A percentile compares a stretch with the other conserved stretches of the same genome.
Conservation (phyloP, 2,113 vertebrate genomes). For the Pteruthius melanotis region DNA sequence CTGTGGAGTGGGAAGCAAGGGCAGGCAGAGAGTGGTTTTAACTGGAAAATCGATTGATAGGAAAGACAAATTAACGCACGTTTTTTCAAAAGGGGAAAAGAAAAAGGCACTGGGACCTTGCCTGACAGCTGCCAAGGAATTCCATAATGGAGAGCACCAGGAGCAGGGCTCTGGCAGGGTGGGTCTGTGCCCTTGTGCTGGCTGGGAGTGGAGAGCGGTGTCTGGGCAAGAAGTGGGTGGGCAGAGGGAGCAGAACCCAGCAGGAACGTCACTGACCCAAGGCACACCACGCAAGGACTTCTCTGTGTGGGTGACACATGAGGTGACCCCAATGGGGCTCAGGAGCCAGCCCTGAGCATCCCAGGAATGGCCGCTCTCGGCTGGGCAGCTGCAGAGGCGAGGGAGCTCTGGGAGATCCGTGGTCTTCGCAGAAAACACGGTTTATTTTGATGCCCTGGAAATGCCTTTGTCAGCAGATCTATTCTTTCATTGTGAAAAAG, state of each 20-base stretch:
- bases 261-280: not conserved
- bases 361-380: not conserved
- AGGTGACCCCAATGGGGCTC: fast-evolving
- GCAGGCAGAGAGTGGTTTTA: constrained; percentile 13
- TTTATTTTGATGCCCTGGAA: constrained; percentile 48
- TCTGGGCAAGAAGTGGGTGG: not conserved
- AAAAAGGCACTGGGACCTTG: not conserved
- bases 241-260: not conserved
- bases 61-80: not conserved
- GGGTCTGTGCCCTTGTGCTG: not conserved
- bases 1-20: constrained; percentile 34
- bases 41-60: constrained; percentile 43
- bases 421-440: not conserved
- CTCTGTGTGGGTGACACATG: fast-evolving
- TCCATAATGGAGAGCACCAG: fast-evolving
- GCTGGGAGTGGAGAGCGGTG: not conserved
- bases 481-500: constrained; percentile 40
- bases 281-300: not conserved
- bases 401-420: not conserved
- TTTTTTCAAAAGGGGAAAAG: not conserved
- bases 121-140: not conserved
- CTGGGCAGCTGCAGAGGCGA: not conserved
- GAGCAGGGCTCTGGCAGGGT: not conserved
- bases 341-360: not conserved
- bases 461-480: constrained; percentile 47